Evolutionary conservation across 1,140 invertebrate species (phyloP).

Genomic region (Drosophila simulans): DNA sequence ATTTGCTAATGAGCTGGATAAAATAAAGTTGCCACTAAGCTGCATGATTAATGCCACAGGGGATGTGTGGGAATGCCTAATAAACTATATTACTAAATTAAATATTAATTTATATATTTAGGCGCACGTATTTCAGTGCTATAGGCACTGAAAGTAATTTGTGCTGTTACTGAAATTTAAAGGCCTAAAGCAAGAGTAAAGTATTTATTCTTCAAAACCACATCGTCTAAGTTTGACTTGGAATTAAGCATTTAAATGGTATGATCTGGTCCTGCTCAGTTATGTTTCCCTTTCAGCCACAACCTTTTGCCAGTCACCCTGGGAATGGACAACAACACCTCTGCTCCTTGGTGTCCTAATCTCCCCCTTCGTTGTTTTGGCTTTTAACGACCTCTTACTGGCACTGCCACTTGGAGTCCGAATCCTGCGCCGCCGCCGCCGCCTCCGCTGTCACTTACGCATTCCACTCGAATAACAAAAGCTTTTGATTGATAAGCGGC

Average conservation of each 20-base stretch:
- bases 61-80: neutral
- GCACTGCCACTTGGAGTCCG: conserved; percentile 42
- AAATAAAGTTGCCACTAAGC: conserved; percentile 11
- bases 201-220: too few relatives aligned
- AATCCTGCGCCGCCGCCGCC: neutral
- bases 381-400: conserved; percentile 51
- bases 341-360: conserved; percentile 42
- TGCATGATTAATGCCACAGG: neutral
- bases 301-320: conserved; percentile 10
- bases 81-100: neutral
- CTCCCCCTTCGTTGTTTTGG: conserved; percentile 35
- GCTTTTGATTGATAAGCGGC: conserved; percentile 70
- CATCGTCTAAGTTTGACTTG: too few relatives aligned
- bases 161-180: neutral
- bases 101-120: neutral
- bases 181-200: too few relatives aligned
- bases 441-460: conserved; percentile 19
- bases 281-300: conserved; percentile 16
- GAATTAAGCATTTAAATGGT: too few relatives aligned
- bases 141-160: too few relatives aligned
- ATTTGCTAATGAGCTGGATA: conserved; percentile 49
- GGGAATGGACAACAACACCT: conserved; percentile 25
- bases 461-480: conserved; percentile 63
- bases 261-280: neutral
- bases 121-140: neutral